phyloP scores from a whole-genome alignment of 1,140 invertebrate genomes.

The Brachionus koreanus region DNA sequence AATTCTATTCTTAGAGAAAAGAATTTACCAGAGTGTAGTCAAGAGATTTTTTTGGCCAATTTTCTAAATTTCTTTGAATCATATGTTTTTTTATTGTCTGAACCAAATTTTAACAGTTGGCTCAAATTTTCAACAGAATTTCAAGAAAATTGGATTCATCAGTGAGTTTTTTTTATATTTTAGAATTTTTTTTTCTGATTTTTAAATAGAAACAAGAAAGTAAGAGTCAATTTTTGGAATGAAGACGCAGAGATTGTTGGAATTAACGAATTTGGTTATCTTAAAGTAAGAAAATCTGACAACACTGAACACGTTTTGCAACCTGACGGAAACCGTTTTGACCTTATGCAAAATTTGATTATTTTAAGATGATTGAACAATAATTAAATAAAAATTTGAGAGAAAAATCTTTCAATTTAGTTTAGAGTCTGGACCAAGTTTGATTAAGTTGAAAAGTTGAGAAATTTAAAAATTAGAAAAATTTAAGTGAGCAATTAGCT shows the following conservation, averaged over 20 bases:
- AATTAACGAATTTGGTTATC: conserved; percentile 22
- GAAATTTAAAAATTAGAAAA: background rate
- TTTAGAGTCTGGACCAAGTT: no score
- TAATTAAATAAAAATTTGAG: no score
- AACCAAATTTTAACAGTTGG: background rate
- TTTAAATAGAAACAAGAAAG: conserved; percentile 10
- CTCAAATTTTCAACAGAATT: background rate
- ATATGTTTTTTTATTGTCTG: conserved; percentile 1
- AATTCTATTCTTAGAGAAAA: background rate
- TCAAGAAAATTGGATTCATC: conserved; percentile 35
- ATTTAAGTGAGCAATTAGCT: background rate
- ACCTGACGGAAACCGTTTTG: conserved; percentile 39
- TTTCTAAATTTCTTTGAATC: conserved; percentile 8
- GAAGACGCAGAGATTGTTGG: conserved; percentile 33
- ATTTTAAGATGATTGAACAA: conserved; percentile 3
- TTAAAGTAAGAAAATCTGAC: background rate
- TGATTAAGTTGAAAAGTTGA: background rate
- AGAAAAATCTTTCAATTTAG: background rate
- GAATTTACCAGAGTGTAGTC: background rate
- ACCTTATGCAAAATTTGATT: conserved; percentile 29
- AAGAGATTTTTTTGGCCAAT: background rate
- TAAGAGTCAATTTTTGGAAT: background rate
- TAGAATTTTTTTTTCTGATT: background rate
- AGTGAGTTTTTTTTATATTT: background rate
- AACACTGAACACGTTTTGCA: background rate